Percentiles rank a stretch among this genome's conserved stretches.
Conservation (phyloP, 1,140 invertebrate genomes). For the Zaprionus ornatus region DNA sequence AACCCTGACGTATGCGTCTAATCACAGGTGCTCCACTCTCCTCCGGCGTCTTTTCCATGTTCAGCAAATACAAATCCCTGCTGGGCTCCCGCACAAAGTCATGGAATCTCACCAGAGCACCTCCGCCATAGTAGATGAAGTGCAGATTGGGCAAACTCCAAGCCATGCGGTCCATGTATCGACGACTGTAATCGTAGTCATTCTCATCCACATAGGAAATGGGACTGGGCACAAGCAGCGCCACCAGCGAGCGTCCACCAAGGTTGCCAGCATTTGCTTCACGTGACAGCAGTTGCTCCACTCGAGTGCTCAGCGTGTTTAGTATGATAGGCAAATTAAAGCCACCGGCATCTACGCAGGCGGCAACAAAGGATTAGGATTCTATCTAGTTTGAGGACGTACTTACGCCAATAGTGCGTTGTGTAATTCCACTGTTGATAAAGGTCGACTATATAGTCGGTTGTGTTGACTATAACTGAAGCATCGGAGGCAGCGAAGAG, state of each 20-base stretch:
- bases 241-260: slow-evolving; percentile 85
- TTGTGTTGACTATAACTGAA: slow-evolving; percentile 86
- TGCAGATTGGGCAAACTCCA: slow-evolving; percentile 85
- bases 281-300: slow-evolving; percentile 81
- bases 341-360: slow-evolving; percentile 72
- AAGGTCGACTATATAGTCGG: slow-evolving; percentile 85
- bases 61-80: slow-evolving; percentile 81
- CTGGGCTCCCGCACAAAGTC: slow-evolving; percentile 83
- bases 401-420: slow-evolving; percentile 85
- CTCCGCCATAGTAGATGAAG: slow-evolving; percentile 84
- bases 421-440: slow-evolving; percentile 85
- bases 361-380: background rate
- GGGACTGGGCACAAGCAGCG: slow-evolving; percentile 84
- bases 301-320: slow-evolving; percentile 71
- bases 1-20: slow-evolving; percentile 74
- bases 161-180: slow-evolving; percentile 84
- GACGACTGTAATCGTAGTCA: slow-evolving; percentile 84
- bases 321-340: slow-evolving; percentile 85
- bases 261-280: slow-evolving; percentile 78
- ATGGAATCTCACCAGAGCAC: slow-evolving; percentile 84
- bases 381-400: background rate
- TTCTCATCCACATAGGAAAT: slow-evolving; percentile 75
- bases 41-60: slow-evolving; percentile 50
- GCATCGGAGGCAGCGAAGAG: slow-evolving; percentile 87
- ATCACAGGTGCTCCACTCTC: slow-evolving; percentile 60